Evolutionary conservation across 1,140 invertebrate species (phyloP).

Genomic region (Nasonia giraulti): DNA sequence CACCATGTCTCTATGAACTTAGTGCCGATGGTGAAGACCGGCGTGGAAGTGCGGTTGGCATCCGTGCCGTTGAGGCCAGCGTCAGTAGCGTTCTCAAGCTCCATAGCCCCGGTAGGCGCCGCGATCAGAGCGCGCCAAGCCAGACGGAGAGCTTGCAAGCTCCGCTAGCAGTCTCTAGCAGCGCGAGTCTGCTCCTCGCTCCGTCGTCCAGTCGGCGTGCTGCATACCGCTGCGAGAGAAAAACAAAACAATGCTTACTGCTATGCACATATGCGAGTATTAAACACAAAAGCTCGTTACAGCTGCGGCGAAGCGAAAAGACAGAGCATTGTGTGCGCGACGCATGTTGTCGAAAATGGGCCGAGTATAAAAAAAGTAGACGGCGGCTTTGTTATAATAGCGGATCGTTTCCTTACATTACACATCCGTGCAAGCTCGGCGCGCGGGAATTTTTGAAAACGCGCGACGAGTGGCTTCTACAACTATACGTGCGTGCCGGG

Average conservation of each 20-base stretch:
- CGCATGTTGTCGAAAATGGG: background rate
- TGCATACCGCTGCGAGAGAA: constrained; percentile 60
- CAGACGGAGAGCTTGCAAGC: constrained; percentile 15
- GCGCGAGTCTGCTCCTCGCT: constrained; percentile 43
- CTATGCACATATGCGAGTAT: too few species aligned
- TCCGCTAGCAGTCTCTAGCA: constrained; percentile 40
- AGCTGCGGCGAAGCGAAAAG: too few species aligned
- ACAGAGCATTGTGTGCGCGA: background rate
- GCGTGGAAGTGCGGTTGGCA: constrained; percentile 75
- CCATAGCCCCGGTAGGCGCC: constrained; percentile 56
- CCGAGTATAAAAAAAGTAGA: background rate
- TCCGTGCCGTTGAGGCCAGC: constrained; percentile 67
- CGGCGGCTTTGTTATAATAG: too few species aligned
- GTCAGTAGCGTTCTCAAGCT: constrained; percentile 64
- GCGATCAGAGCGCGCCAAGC: too few species aligned
- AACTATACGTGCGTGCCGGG: too few species aligned
- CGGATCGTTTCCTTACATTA: too few species aligned
- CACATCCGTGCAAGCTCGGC: too few species aligned
- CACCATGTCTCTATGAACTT: constrained; percentile 82
- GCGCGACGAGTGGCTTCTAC: too few species aligned
- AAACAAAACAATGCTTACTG: background rate
- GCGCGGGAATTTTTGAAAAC: too few species aligned
- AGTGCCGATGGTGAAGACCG: constrained; percentile 80
- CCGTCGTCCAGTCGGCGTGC: constrained; percentile 56
- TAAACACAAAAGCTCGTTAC: background rate